Evolutionary conservation across 1,140 invertebrate genomes (phyloP), one percentile per base, ranked within the genome.

Genomic region (Ganaspis sp.): DNA sequence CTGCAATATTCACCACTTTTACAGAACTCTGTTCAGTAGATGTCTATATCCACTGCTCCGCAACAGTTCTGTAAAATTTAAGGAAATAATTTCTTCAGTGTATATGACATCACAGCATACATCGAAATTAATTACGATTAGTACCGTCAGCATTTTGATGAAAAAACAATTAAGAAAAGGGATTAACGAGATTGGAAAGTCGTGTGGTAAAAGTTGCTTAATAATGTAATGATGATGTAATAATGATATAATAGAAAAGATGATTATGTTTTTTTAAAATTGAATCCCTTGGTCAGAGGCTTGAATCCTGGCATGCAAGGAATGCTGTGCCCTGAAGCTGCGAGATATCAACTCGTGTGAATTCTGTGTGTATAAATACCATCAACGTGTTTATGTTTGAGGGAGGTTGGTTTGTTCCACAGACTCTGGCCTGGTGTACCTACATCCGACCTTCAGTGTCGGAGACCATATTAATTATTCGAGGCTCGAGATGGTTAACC

Each of bases 381-480:
- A 29, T 29, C 54, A 64, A 4, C 23, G 54, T 64, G 23, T 64
- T 64, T 64, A 64, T 64, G 23, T 29, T 29, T 29, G 54, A 64
- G 21, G 54, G 26, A 64, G 26, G 23, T 64, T 64, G 54, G 54
- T 64, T n/a, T 64, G 58, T 64, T 64, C 54, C 21, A 45, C 42
- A 64, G 54, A 19, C 21, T 26, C 21, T 11, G 11, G 54, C 4
- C 21, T 29, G 19, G 8, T 54, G 58, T 64, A 64, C 58, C 58
- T n/a, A 64, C 11, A 26, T 26, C 11, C 54, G 12, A 64, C 58
- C 58, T n/a, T 29, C 26, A 64, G 58, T 26, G 26, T 64, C 26
- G 23, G 58, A 64, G 58, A 34, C 58, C 23, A 64, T 29, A 64
- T 64, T 64, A 64, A 64, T 64, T 64, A 64, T 64, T 29, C 23